Conservation (phyloP, 1,140 invertebrate species). For the Macrocentrus cingulum region DNA sequence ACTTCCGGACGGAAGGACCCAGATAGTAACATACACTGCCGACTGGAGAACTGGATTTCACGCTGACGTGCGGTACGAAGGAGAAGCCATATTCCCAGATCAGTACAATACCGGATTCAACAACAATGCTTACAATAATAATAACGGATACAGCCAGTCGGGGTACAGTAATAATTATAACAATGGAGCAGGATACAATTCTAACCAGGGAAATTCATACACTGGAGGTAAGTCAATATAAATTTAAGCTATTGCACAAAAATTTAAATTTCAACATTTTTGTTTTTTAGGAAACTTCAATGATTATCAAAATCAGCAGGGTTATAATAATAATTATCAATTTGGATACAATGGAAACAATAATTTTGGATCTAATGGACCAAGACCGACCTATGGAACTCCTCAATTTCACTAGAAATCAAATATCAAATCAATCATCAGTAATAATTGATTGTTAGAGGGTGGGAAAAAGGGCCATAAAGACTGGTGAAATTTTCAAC, state of each 20-base stretch:
- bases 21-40: slow-evolving; percentile 74
- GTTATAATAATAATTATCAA: slow-evolving; percentile 54
- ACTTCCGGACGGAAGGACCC: slow-evolving; percentile 73
- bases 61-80: slow-evolving; percentile 78
- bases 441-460: too few species aligned
- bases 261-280: background rate
- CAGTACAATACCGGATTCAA: slow-evolving; percentile 44
- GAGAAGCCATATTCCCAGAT: slow-evolving; percentile 68
- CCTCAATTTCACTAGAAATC: slow-evolving; percentile 57
- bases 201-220: slow-evolving; percentile 14
- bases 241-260: background rate
- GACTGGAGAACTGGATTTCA: slow-evolving; percentile 79
- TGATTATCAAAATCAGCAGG: slow-evolving; percentile 36
- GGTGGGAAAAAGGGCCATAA: background rate
- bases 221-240: slow-evolving; percentile 18
- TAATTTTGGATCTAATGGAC: slow-evolving; percentile 40
- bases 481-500: too few species aligned
- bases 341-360: slow-evolving; percentile 36
- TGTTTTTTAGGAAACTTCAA: slow-evolving; percentile 31
- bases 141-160: slow-evolving; percentile 30
- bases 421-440: slow-evolving; percentile 12
- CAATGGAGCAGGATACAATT: slow-evolving; percentile 6
- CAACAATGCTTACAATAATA: slow-evolving; percentile 43
- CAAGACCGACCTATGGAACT: slow-evolving; percentile 57
- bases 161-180: slow-evolving; percentile 26